These are phyloP conservation scores for Lasaia peninsularis DNA, from an alignment of 1,140 invertebrate genomes.

Conservation along the genomic window DNA sequence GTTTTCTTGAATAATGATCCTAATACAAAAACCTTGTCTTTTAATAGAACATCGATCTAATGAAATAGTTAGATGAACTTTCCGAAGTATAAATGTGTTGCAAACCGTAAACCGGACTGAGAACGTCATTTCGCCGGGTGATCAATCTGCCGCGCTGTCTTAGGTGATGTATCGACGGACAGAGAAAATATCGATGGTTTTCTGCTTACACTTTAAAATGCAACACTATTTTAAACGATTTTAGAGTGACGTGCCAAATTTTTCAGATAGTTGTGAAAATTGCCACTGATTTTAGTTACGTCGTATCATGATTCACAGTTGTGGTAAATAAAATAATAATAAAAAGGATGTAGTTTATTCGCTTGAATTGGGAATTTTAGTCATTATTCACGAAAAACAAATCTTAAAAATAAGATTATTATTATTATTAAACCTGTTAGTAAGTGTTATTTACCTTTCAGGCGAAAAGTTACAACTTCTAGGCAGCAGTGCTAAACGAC, in stretches of 20 bases:
- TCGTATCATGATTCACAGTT: not conserved
- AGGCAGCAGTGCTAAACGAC: too few relatives aligned
- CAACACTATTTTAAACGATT: conserved; percentile 14
- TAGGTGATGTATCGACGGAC: conserved; percentile 51
- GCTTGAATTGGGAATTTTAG: too few relatives aligned
- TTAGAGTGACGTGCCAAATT: conserved; percentile 5
- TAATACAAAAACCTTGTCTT: not conserved
- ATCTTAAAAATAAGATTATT: too few relatives aligned
- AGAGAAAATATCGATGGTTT: conserved; percentile 50
- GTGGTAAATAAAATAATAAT: not conserved
- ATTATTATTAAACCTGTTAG: too few relatives aligned
- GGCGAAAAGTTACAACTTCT: too few relatives aligned
- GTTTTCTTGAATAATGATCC: too few relatives aligned
- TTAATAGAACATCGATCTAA: not conserved
- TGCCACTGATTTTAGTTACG: not conserved
- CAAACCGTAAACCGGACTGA: not conserved
- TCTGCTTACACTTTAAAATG: conserved; percentile 20
- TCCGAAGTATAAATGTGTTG: not conserved
- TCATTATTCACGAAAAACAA: too few relatives aligned
- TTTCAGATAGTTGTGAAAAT: not conserved
- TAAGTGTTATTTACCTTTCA: too few relatives aligned
- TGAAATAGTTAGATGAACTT: not conserved
- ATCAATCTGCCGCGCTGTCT: conserved; percentile 53
- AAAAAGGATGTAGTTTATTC: too few relatives aligned
- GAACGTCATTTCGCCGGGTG: conserved; percentile 29